Base-by-base conservation (phyloP, 2,797 vertebrate species). In the Babyrousa celebensis region DNA sequence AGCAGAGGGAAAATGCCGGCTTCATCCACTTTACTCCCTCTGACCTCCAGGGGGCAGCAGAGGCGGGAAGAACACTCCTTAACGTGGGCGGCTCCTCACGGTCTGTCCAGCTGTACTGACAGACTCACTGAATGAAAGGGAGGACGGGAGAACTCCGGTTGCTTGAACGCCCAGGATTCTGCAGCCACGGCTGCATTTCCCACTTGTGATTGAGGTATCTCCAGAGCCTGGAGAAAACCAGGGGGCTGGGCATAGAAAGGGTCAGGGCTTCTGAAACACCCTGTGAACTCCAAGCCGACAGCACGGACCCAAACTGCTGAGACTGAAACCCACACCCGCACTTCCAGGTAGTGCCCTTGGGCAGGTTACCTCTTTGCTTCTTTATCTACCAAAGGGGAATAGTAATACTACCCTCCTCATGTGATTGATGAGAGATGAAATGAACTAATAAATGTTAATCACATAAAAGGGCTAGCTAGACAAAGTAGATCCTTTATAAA, bases 1-100 rank as follows among this genome's bases (percentile, higher is more conserved):
- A 32, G 56, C 17, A 6, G 10, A n/a, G 32, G 20, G 25, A 43
- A 83, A 86, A 48, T 3, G 8, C 52, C 0, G 27, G 9, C 71
- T 60, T 87, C 36, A n/a, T 5, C 14, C 32, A 0, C 72, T 87
- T 58, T 68, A 62, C 83, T 40, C 29, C 16, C 58, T 20, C 4
- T 18, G n/a, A 74, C 91, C 96, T 79, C 89, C 78, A 97, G 93
- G 87, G 89, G 95, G 75, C 95, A 95, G 96, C 89, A 89, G 78
- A 92, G 75, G 40, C 43, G 11, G n/a, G 78, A 23, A 54, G 82
- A 93, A 15, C 54, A 52, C 11, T 12, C 58, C 25, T 25, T 56
- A 23, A 48, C 2, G 65, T 0, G 2, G 0, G 65, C 1, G 1
- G 1, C 20, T 0, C 1, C 1, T 29, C 48, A 5, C 0, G 1